phyloP scores from a whole-genome alignment of 30 jellyfish, hydroid and myxozoan species.

The Sanderia malayensis region DNA sequence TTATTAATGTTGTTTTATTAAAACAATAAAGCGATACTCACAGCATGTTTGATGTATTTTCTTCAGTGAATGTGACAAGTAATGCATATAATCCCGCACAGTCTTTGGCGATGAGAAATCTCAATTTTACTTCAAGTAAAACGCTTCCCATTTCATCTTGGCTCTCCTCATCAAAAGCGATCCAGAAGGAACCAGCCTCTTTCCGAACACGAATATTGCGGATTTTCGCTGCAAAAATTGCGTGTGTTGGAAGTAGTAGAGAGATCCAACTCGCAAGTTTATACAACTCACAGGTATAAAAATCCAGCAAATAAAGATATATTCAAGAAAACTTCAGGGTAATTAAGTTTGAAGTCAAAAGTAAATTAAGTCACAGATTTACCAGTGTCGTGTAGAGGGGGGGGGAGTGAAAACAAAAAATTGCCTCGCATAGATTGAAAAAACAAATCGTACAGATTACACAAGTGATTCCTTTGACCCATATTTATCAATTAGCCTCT shows the following conservation, averaged over 20 bases:
- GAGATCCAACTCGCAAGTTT: too few relatives aligned
- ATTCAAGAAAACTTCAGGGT: too few relatives aligned
- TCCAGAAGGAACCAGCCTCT: constrained; percentile 3
- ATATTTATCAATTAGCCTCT: too few relatives aligned
- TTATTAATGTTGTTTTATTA: too few relatives aligned
- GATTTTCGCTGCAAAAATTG: constrained; percentile 20
- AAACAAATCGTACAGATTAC: background rate
- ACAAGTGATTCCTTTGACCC: background rate
- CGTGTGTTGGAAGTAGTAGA: too few relatives aligned
- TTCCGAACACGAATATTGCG: constrained; percentile 51
- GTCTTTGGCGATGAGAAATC: constrained; percentile 39
- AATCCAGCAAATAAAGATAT: too few relatives aligned
- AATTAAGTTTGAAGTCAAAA: too few relatives aligned
- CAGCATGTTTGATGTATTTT: constrained; percentile 1
- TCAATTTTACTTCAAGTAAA: constrained; percentile 32
- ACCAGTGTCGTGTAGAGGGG: too few relatives aligned
- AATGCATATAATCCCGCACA: constrained; percentile 62
- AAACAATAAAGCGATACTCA: constrained; percentile 3
- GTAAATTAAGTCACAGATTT: too few relatives aligned
- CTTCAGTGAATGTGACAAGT: constrained; percentile 3
- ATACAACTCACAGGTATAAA: too few relatives aligned
- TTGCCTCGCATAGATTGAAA: too few relatives aligned
- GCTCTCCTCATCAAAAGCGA: constrained; percentile 27
- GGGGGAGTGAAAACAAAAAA: too few relatives aligned
- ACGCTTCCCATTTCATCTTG: constrained; percentile 21